Conservation (phyloP, 1,140 invertebrate genomes). For the Anastrepha obliqua region DNA sequence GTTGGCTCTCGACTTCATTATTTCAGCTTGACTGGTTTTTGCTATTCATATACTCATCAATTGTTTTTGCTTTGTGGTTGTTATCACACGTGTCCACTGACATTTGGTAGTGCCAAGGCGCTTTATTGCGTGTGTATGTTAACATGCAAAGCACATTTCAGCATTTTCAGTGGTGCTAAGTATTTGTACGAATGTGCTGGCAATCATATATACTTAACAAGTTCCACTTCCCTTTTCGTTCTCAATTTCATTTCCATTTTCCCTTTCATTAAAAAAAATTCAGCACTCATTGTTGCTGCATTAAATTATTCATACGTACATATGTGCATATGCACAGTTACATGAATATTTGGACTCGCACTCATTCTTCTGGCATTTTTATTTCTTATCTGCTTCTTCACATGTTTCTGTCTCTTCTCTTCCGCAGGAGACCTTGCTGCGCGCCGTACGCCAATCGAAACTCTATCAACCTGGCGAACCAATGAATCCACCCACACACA, state of each 20-base stretch:
- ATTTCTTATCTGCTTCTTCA: conserved; percentile 5
- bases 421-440: conserved; percentile 73
- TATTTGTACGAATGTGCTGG: neutral
- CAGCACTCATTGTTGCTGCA: neutral
- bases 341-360: neutral
- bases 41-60: neutral
- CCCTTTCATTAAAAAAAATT: neutral
- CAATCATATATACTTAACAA: neutral
- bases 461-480: conserved; percentile 68
- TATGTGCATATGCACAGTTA: neutral
- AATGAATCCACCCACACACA: conserved; percentile 77
- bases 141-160: neutral
- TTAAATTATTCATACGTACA: too few relatives aligned
- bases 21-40: neutral
- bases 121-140: neutral
- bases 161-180: neutral
- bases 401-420: neutral
- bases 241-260: neutral
- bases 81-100: neutral
- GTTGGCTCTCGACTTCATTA: conserved; percentile 40
- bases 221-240: neutral
- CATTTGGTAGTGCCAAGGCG: neutral
- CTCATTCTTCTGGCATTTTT: neutral
- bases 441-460: conserved; percentile 73
- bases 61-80: neutral